phyloP scores from a whole-genome alignment of 2,113 vertebrate genomes.

The Psittacula cyanocephala region DNA sequence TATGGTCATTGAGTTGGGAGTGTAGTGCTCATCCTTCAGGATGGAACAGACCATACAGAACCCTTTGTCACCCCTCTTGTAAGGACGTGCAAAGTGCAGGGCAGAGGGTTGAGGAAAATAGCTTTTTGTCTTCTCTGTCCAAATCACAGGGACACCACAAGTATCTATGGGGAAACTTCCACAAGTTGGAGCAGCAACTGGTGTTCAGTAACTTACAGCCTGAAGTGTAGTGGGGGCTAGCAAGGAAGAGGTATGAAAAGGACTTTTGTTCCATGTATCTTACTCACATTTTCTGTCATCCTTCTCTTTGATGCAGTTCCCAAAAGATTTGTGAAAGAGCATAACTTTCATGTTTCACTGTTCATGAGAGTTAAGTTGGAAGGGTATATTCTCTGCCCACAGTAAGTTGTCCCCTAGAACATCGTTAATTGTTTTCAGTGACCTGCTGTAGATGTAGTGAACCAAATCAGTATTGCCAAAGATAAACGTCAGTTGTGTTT shows the following conservation, averaged over 20 bases:
- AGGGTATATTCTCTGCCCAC: not conserved
- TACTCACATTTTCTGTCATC: not conserved
- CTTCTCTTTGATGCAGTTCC: not conserved
- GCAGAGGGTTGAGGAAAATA: not conserved
- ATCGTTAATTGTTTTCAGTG: not conserved
- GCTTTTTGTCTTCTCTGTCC: not conserved
- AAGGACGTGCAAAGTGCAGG: not conserved
- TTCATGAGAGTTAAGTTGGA: not conserved
- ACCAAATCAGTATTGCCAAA: not conserved
- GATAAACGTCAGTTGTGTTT: not conserved
- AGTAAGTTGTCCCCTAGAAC: not conserved
- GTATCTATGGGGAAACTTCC: not conserved
- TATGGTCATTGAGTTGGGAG: rapidly evolving
- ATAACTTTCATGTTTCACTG: not conserved
- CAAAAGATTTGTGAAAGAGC: not conserved
- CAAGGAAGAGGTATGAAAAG: not conserved
- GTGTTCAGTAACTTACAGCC: not conserved
- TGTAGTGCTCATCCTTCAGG: not conserved
- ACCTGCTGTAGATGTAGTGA: not conserved
- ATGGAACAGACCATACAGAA: rapidly evolving
- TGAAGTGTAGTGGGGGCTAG: not conserved
- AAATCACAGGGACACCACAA: not conserved
- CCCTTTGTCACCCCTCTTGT: rapidly evolving
- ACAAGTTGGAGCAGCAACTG: not conserved
- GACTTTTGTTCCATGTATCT: not conserved